Evolutionary conservation across 2,113 vertebrate genomes (phyloP), one percentile per base, ranked within the genome.

Genomic region (Erpornis zantholeuca): DNA sequence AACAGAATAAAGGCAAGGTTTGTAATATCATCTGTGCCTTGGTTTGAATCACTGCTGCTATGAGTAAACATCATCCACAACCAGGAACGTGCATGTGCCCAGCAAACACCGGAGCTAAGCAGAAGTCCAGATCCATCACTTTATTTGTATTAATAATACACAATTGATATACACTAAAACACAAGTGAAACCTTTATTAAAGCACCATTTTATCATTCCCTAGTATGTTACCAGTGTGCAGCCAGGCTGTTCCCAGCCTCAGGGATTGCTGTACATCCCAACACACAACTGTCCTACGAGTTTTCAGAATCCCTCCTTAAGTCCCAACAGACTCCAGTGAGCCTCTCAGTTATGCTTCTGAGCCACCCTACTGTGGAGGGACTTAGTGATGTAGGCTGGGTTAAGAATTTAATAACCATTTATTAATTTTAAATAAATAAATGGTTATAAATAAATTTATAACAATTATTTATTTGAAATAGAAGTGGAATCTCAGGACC

Each of bases 81-180:
- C 6, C 36, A 86, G 53, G 40, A 45, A 61, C 4, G 1, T 8
- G 6, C 4, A 25, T 17, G 45, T 4, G 5, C 29, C 24, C 12
- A 36, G 38, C 31, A 19, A 76, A 68, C 22, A 59, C 35, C 19
- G 42, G 0, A 1, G 36, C 33, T 18, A 45, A 63, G 81, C 36
- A 75, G 49, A 12, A 75, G 27, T 14, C 12, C 56, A 40, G 23
- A n/a, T 10, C 60, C 40, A 49, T 7, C 61, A 20, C 61, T 64
- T 33, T 3, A 44, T n/a, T 45, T 59, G 15, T 31, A 16, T 6
- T 53, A 77, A 4, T 21, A 86, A 52, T 2, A 72, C 28, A 69
- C 45, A n/a, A 44, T 0, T 25, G 19, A 40, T 12, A 35, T 0
- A 50, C 4, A 38, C 20, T 27, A 27, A 60, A 81, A 45, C 3